phyloP scores from a whole-genome alignment of 2,113 vertebrate genomes.

The Notarius lentiginosus region DNA sequence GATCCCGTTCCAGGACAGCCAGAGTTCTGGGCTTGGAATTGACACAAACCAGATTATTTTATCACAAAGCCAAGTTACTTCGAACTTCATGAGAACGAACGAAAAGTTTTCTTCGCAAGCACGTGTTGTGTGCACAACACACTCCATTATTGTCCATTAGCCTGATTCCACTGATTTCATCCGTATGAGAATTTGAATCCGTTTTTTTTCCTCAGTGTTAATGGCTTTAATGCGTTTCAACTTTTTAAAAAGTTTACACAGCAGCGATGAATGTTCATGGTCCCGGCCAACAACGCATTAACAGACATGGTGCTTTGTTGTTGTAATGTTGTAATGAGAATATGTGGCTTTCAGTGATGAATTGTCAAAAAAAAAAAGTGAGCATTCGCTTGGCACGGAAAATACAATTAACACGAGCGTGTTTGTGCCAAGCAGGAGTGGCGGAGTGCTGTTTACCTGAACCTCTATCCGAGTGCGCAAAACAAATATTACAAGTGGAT shows the following conservation, averaged over 20 bases:
- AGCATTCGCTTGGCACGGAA: slow-evolving; percentile 67
- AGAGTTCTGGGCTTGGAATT: background rate
- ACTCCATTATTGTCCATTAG: slow-evolving; percentile 10
- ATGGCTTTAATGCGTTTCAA: slow-evolving; percentile 14
- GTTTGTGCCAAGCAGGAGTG: slow-evolving; percentile 66
- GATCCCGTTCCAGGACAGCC: background rate
- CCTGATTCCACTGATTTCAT: background rate
- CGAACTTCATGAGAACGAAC: background rate
- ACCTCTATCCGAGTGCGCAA: slow-evolving; percentile 55
- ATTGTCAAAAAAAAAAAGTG: slow-evolving; percentile 25
- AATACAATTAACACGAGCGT: slow-evolving; percentile 69
- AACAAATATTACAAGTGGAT: slow-evolving; percentile 60
- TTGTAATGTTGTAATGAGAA: slow-evolving; percentile 25
- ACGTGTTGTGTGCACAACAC: background rate
- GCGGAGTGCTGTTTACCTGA: slow-evolving; percentile 67
- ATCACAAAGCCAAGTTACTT: background rate
- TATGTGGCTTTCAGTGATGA: slow-evolving; percentile 41
- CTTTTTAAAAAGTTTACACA: background rate
- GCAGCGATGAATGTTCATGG: background rate
- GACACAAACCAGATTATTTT: background rate
- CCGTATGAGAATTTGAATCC: background rate
- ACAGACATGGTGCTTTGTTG: background rate
- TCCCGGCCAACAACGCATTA: slow-evolving; percentile 25
- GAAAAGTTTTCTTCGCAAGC: background rate
- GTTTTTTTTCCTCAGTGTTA: background rate